A percentile compares a stretch with the other conserved stretches of the same genome.
phyloP scores from a whole-genome alignment of 2,797 vertebrate genomes.

The Threskiornis aethiopicus region DNA sequence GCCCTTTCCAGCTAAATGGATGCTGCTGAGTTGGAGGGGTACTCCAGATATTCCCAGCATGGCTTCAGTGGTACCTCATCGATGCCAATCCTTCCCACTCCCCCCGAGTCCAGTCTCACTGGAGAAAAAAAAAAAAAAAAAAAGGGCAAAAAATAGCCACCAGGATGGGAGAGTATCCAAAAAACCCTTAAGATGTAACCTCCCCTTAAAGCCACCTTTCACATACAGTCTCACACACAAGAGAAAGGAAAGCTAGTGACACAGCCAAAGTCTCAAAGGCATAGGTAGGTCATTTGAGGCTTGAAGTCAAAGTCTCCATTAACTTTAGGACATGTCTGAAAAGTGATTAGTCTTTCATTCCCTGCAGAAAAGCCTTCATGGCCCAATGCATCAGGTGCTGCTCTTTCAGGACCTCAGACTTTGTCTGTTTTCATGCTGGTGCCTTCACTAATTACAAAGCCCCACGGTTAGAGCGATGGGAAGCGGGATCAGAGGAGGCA shows the following conservation, averaged over 20 bases:
- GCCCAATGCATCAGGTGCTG: neutral
- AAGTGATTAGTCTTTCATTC: neutral
- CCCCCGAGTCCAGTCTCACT: neutral
- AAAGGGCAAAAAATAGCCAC: neutral
- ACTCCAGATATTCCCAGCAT: neutral
- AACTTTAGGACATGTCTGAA: neutral
- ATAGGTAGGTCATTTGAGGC: neutral
- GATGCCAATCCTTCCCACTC: neutral
- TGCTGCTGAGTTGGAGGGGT: neutral
- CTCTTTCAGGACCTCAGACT: neutral
- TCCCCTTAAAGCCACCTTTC: neutral
- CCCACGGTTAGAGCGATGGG: rapidly evolving
- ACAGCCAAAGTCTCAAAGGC: neutral
- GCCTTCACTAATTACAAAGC: neutral
- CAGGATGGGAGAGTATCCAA: neutral
- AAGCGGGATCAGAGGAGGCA: neutral
- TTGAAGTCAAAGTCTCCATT: neutral
- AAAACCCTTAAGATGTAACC: neutral
- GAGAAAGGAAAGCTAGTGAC: neutral
- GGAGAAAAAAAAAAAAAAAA: neutral
- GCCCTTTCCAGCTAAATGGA: neutral
- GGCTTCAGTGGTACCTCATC: neutral
- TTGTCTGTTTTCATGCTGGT: neutral
- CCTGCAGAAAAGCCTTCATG: neutral
- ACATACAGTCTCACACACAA: neutral